Conservation (phyloP, 2,888 invertebrate genomes). For the Branchellion lobata region DNA sequence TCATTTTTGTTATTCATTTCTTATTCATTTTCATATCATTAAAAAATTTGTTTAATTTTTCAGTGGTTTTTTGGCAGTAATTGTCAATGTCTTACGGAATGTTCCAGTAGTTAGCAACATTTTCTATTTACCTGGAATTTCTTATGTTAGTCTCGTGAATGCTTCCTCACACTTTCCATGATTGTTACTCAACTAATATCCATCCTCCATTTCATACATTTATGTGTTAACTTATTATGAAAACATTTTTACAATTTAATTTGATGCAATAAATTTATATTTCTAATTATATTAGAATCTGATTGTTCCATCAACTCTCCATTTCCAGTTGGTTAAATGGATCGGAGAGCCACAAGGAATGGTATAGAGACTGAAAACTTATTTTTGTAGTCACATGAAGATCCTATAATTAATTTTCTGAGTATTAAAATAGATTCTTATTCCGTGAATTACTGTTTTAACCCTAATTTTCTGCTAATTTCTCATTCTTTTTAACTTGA, state of each 20-base stretch:
- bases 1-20: neutral
- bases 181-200: no score
- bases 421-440: no score
- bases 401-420: neutral
- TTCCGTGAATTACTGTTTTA: no score
- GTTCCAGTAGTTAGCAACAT: slow-evolving; percentile 87
- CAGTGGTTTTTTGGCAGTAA: slow-evolving; percentile 96
- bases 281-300: no score
- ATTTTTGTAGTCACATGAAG: neutral
- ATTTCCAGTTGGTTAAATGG: slow-evolving; percentile 58
- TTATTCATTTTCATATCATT: neutral
- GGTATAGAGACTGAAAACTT: slow-evolving; percentile 54
- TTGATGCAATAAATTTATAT: no score
- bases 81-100: slow-evolving; percentile 87
- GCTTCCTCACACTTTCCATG: no score
- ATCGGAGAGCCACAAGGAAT: slow-evolving; percentile 60
- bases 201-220: neutral
- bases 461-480: no score
- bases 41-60: no score
- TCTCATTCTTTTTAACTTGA: no score
- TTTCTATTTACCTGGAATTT: slow-evolving; percentile 83
- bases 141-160: slow-evolving; percentile 71
- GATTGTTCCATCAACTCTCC: no score
- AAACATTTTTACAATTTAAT: no score
- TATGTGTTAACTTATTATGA: neutral